Conservation (phyloP, 2,113 vertebrate genomes). For the Ibidorhyncha struthersii region DNA sequence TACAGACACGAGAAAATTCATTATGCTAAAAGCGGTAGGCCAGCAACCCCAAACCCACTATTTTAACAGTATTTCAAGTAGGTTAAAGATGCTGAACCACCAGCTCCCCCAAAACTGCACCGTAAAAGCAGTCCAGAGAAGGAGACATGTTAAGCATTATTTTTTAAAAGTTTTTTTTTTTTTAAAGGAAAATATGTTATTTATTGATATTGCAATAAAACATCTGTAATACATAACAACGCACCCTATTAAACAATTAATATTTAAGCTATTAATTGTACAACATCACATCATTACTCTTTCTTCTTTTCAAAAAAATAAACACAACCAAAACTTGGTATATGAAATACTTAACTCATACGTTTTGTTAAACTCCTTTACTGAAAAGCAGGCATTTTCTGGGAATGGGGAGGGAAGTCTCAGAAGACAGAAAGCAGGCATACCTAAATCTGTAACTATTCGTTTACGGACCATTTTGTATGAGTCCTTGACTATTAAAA, state of each 20-base stretch:
- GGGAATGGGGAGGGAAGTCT: neutral
- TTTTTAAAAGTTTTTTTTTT: neutral
- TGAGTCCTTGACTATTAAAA: neutral
- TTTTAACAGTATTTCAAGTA: neutral
- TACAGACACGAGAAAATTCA: neutral
- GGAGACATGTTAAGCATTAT: neutral
- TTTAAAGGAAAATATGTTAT: slow-evolving; percentile 18
- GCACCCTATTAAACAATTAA: neutral
- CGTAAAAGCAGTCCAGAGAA: neutral
- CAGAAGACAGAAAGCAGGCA: neutral
- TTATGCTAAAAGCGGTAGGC: neutral
- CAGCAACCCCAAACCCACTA: neutral
- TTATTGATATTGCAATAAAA: slow-evolving; percentile 34
- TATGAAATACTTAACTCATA: neutral
- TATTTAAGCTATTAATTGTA: neutral
- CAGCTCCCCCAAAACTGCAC: neutral
- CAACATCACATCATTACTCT: neutral
- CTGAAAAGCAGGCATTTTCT: neutral
- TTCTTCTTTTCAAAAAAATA: neutral
- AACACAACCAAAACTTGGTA: neutral
- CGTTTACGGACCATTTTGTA: neutral
- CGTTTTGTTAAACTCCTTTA: neutral
- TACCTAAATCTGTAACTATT: neutral
- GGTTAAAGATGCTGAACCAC: neutral
- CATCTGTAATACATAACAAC: neutral